Evolutionary conservation across 1,140 invertebrate genomes (phyloP).

Genomic region (Panagrolaimus sp.): DNA sequence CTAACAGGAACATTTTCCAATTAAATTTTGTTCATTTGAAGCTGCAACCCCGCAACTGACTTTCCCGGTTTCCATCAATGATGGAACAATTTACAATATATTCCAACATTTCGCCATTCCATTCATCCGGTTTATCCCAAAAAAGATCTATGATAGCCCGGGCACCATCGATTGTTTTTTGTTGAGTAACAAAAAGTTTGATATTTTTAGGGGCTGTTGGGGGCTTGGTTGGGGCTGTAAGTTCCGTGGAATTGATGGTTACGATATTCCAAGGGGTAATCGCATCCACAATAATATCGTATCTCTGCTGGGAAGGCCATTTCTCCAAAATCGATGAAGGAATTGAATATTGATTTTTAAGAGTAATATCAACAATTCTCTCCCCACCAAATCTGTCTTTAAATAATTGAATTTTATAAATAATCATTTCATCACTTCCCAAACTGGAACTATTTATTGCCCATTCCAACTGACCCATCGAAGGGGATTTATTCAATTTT

Average conservation of each 20-base stretch:
- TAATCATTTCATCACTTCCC: slow-evolving; percentile 15
- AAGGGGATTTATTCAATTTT: background rate
- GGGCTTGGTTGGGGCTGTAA: slow-evolving; percentile 56
- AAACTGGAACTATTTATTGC: background rate
- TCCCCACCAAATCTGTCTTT: slow-evolving; percentile 53
- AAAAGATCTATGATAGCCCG: slow-evolving; percentile 58
- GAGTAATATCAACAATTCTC: slow-evolving; percentile 32
- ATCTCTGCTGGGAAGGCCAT: slow-evolving; percentile 51
- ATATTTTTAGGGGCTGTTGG: slow-evolving; percentile 41
- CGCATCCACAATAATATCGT: slow-evolving; percentile 50
- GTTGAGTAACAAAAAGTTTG: slow-evolving; percentile 56
- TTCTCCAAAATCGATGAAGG: slow-evolving; percentile 40
- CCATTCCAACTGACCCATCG: slow-evolving; percentile 8
- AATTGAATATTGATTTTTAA: slow-evolving; percentile 32
- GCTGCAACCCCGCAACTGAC: slow-evolving; percentile 54
- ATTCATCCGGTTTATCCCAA: slow-evolving; percentile 55
- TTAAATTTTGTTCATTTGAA: slow-evolving; percentile 49
- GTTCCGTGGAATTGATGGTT: slow-evolving; percentile 45
- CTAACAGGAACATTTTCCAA: slow-evolving; percentile 36
- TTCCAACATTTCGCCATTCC: slow-evolving; percentile 57
- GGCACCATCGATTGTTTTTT: slow-evolving; percentile 56
- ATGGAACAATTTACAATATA: slow-evolving; percentile 54
- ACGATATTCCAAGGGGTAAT: slow-evolving; percentile 47
- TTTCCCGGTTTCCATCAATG: slow-evolving; percentile 48
- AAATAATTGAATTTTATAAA: slow-evolving; percentile 44